Conservation (phyloP, 1,140 invertebrate species). For the Glomeris maerens region DNA sequence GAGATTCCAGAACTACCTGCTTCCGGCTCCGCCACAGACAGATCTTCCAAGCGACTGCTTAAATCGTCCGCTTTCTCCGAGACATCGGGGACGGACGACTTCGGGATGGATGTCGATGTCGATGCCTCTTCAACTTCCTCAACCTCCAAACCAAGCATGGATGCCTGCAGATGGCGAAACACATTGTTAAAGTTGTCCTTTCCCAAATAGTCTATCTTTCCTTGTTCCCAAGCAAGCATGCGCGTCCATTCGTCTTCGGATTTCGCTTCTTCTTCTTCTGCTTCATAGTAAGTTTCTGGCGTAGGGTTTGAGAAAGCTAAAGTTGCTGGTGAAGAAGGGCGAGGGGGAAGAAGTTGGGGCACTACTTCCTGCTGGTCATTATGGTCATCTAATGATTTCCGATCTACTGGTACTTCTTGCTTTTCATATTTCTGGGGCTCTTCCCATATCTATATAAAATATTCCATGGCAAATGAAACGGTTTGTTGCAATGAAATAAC, state of each 20-base stretch:
- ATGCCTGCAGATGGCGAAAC: slow-evolving; percentile 9
- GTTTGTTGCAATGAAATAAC: too few relatives aligned
- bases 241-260: slow-evolving; percentile 1
- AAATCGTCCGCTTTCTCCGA: background rate
- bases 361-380: background rate
- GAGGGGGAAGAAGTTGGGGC: slow-evolving; percentile 9
- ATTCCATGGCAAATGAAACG: too few relatives aligned
- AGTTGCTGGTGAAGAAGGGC: slow-evolving; percentile 5
- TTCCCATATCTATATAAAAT: too few relatives aligned
- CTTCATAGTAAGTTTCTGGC: background rate
- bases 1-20: too few relatives aligned
- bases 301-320: slow-evolving; percentile 9
- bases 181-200: slow-evolving; percentile 36
- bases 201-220: slow-evolving; percentile 36
- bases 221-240: slow-evolving; percentile 34
- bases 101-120: background rate
- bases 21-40: background rate
- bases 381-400: background rate
- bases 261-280: background rate
- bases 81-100: background rate
- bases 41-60: background rate
- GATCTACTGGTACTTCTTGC: too few relatives aligned
- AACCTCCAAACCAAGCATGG: slow-evolving; percentile 35
- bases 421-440: too few relatives aligned
- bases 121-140: slow-evolving; percentile 21